Evolutionary conservation across 2,797 vertebrate species (phyloP), one percentile per base, ranked within the genome.

Genomic region (Protonibea diacanthus): DNA sequence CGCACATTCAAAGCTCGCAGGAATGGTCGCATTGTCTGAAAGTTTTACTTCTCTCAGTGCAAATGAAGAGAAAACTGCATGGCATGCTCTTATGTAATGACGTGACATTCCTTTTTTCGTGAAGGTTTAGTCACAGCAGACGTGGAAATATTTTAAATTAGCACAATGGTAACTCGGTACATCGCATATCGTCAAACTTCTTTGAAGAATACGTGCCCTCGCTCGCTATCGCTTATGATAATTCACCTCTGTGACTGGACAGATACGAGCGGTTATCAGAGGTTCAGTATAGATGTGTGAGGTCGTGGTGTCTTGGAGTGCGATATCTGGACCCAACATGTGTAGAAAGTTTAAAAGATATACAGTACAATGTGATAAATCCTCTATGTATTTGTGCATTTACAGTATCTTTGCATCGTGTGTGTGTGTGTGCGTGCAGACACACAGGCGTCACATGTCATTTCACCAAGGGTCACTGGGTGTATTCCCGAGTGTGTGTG

Each of bases 381-480:
- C 17, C 33, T 38, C 33, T 9, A 25, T 29, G 17, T 29, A 17
- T 52, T 8, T 45, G n/a, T 61, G 56, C n/a, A 14, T 47, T 29
- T 27, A n/a, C 6, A 23, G 4, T 15, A 9, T 44, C 75, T 59
- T 56, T 67, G 27, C 57, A 47, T 38, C 3, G 0, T 4, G 29
- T 4, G 25, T 25, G 18, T 63, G 27, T 40, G 47, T 14, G 68
- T 45, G 59, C 18, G 51, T 49, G 27, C 5, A 42, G 71, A 53
- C n/a, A 59, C 68, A 9, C 21, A 45, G 60, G 29, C 0, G 45
- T 78, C 72, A 75, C 61, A 25, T 66, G 56, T 74, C 56, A 69
- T 84, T 68, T 38, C 61, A 70, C 38, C 61, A 42, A 17, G 64
- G 81, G 83, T 81, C 83, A 78, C 6, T 6, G 62, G 67, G 55